Evolutionary conservation across 2,888 invertebrate genomes (phyloP), one percentile per base, ranked within the genome.

Genomic region (Trachelus stipa): DNA sequence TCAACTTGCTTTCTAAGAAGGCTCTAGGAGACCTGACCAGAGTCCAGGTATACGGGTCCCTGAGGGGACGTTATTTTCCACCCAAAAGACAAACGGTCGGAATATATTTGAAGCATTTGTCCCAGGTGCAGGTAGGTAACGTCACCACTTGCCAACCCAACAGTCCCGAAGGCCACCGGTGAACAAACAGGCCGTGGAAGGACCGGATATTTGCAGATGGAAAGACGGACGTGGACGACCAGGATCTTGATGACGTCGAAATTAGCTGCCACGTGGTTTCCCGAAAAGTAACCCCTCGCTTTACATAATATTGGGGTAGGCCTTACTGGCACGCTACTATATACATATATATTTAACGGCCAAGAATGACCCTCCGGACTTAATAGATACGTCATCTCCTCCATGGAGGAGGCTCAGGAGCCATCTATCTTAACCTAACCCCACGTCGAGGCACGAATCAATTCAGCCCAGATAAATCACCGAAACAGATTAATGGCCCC

Each of bases 341-440:
- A 56, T 56, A 56, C 23, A 56, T 56, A 56, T 56, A 56, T 23
- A 56, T 56, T 23, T 23, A 23, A 56, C 23, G 1, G 23, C 2
- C 23, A 56, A 2, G 56, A 56, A 56, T 56, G 23, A 56, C 56
- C 56, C 56, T 23, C 56, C 56, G 56, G 56, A 81, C 82, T 82
- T 84, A 85, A 85, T 85, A 84, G 84, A 85, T 85, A 85, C 85
- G 85, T 85, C 83, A 82, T 85, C 82, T 84, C 84, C 83, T 85
- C 76, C 77, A 78, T 76, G 69, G 79, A 73, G 77, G 56, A 34
- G 31, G 9, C 56, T 6, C 6, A 2, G 23, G 56, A 9, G 56
- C 34, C 81, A 85, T 87, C 85, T 84, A 86, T 87, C 85, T 85
- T 85, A 74, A 80, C 83, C 82, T 77, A 78, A 80, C 80, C 81